These are phyloP conservation scores for Molorchus minor DNA, from an alignment of 2,888 invertebrate species.

Conservation along the genomic window DNA sequence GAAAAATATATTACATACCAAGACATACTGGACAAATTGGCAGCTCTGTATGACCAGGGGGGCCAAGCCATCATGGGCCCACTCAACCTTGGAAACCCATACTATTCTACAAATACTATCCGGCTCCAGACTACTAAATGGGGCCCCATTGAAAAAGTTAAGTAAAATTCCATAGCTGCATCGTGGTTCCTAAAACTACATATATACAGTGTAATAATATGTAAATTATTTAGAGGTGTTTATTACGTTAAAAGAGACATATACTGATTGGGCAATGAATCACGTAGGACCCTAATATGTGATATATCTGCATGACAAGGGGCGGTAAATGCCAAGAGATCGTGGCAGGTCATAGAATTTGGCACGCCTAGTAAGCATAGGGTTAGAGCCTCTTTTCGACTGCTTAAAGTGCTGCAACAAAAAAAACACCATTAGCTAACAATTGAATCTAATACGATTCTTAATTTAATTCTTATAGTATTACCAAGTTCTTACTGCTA, in stretches of 20 bases:
- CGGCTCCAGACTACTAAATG: constrained; percentile 93
- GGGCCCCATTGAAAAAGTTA: constrained; percentile 90
- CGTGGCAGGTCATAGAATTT: constrained; percentile 89
- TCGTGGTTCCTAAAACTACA: constrained; percentile 76
- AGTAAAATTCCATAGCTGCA: constrained; percentile 91
- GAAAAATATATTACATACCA: constrained; percentile 55
- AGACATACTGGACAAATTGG: constrained; percentile 97
- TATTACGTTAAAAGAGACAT: constrained; percentile 92
- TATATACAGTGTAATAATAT: no score
- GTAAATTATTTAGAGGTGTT: constrained; percentile 1
- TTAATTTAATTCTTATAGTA: no score
- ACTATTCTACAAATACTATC: constrained; percentile 92
- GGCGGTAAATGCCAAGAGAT: constrained; percentile 92
- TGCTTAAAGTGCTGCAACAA: constrained; percentile 55
- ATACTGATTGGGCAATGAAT: constrained; percentile 94
- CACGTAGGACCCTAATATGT: constrained; percentile 90
- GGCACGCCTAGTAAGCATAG: constrained; percentile 91
- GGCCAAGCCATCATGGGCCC: constrained; percentile 75
- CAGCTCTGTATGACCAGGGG: constrained; percentile 89
- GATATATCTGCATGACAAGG: constrained; percentile 91
- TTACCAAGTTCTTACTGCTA: no score
- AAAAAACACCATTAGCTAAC: constrained; percentile 7
- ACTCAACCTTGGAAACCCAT: constrained; percentile 93
- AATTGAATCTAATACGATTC: no score
- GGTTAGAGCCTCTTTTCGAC: constrained; percentile 76